Percentiles rank a stretch among this genome's conserved stretches.
Conservation (phyloP, 2,888 invertebrate species). For the Parochlus steinenii region DNA sequence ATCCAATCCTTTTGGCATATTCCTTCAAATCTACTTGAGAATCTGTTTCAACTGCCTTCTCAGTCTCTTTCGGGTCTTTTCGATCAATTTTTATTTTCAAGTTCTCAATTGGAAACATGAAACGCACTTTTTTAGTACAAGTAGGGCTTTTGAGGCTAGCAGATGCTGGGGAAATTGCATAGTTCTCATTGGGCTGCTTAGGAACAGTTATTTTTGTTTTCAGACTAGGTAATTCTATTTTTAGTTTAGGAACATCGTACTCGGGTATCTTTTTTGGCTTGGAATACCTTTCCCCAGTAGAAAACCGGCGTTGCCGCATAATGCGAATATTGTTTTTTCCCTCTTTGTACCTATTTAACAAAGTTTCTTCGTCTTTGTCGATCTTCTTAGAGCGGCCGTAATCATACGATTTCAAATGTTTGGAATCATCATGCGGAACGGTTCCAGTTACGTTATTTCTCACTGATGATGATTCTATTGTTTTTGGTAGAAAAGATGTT, state of each 20-base stretch:
- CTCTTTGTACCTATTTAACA: too few species aligned
- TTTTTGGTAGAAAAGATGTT: conserved; percentile 9
- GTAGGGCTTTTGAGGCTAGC: background rate
- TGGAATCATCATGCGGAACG: conserved; percentile 15
- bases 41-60: conserved; percentile 3
- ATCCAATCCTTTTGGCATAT: conserved; percentile 27
- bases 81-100: background rate
- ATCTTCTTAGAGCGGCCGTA: conserved; percentile 4
- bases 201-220: conserved; percentile 22
- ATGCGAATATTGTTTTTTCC: too few species aligned
- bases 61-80: background rate
- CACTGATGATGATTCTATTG: conserved; percentile 12
- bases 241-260: conserved; percentile 25
- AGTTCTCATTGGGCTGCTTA: conserved; percentile 12
- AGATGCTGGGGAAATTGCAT: conserved; percentile 7
- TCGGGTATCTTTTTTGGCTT: too few species aligned
- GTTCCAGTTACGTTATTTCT: conserved; percentile 13
- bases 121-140: conserved; percentile 6
- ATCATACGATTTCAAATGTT: conserved; percentile 14
- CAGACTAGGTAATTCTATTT: conserved; percentile 25
- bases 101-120: conserved; percentile 6
- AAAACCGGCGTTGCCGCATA: too few species aligned
- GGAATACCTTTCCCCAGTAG: too few species aligned
- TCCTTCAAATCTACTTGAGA: conserved; percentile 25
- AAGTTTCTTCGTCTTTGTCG: conserved; percentile 12